Evolutionary conservation across 1,140 invertebrate species (phyloP).

Genomic region (Sesamia nonagrioides): DNA sequence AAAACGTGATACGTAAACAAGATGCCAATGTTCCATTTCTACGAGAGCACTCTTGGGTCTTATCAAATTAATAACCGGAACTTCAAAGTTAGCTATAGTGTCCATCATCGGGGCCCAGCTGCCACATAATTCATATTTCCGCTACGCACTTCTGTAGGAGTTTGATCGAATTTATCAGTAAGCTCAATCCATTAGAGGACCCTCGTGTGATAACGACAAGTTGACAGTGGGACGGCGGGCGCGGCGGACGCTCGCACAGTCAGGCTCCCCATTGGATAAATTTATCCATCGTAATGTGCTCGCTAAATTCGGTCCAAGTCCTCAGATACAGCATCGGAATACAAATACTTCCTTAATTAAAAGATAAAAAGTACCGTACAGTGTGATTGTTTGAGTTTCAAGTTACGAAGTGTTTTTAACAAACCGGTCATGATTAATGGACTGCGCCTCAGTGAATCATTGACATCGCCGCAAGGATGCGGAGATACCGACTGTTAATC

Average conservation of each 20-base stretch:
- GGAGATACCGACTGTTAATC: slow-evolving; percentile 64
- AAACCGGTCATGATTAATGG: slow-evolving; percentile 61
- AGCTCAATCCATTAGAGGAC: slow-evolving; percentile 79
- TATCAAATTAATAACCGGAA: background rate
- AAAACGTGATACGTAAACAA: background rate
- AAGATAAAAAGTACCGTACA: slow-evolving; percentile 6
- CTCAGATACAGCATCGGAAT: slow-evolving; percentile 6
- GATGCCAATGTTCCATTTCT: background rate
- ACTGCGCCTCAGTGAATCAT: slow-evolving; percentile 66
- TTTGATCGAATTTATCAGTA: slow-evolving; percentile 82
- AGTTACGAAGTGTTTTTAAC: slow-evolving; percentile 51
- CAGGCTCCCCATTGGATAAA: slow-evolving; percentile 46
- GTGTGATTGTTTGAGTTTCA: slow-evolving; percentile 47
- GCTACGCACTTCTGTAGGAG: slow-evolving; percentile 74
- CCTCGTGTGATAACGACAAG: slow-evolving; percentile 76
- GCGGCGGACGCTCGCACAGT: slow-evolving; percentile 61
- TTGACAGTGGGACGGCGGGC: slow-evolving; percentile 67
- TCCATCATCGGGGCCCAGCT: slow-evolving; percentile 54
- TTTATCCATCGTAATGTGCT: slow-evolving; percentile 37
- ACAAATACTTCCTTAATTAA: slow-evolving; percentile 20
- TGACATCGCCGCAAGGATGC: slow-evolving; percentile 67
- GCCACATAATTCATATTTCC: slow-evolving; percentile 76
- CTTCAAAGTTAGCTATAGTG: slow-evolving; percentile 8
- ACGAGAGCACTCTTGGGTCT: background rate
- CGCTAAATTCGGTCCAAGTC: slow-evolving; percentile 16